phyloP scores from a whole-genome alignment of 2,888 invertebrate genomes.

The Eristalinus sepulchralis region DNA sequence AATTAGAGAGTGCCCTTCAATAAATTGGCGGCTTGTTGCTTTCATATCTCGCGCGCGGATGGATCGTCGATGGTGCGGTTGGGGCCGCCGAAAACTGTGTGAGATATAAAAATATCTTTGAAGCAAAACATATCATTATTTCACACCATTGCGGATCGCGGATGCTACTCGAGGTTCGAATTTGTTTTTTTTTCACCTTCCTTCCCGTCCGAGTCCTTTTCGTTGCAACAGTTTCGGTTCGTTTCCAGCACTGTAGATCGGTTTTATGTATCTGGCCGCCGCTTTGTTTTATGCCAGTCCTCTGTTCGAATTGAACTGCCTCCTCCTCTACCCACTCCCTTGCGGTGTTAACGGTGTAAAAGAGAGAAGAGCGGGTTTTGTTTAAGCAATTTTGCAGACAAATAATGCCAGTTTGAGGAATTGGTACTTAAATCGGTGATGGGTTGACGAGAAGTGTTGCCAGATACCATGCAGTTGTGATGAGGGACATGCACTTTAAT shows the following conservation, averaged over 20 bases:
- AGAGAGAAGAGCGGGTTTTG: constrained; percentile 47
- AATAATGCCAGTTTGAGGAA: constrained; percentile 66
- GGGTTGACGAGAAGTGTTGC: constrained; percentile 30
- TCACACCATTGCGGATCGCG: constrained; percentile 76
- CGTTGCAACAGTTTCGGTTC: neutral
- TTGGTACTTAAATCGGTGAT: constrained; percentile 60
- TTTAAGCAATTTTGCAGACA: constrained; percentile 64
- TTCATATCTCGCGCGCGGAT: constrained; percentile 74
- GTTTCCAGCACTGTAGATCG: constrained; percentile 1
- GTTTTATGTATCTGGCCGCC: constrained; percentile 19
- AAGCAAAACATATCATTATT: constrained; percentile 76
- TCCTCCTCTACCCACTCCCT: neutral
- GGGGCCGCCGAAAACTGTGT: constrained; percentile 67
- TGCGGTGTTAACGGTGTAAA: constrained; percentile 37
- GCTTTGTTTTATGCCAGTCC: constrained; percentile 21
- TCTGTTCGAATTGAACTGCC: neutral
- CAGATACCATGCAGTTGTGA: neutral
- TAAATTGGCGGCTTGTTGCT: constrained; percentile 78
- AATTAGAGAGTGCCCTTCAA: constrained; percentile 79
- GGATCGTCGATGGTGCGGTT: constrained; percentile 22
- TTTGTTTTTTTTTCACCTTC: constrained; percentile 4
- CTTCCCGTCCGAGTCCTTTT: neutral
- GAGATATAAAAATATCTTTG: constrained; percentile 72
- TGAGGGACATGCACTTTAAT: too few species aligned
- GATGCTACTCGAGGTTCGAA: constrained; percentile 66